phyloP scores from a whole-genome alignment of 2,797 vertebrate species.

The Carcharodon carcharias region DNA sequence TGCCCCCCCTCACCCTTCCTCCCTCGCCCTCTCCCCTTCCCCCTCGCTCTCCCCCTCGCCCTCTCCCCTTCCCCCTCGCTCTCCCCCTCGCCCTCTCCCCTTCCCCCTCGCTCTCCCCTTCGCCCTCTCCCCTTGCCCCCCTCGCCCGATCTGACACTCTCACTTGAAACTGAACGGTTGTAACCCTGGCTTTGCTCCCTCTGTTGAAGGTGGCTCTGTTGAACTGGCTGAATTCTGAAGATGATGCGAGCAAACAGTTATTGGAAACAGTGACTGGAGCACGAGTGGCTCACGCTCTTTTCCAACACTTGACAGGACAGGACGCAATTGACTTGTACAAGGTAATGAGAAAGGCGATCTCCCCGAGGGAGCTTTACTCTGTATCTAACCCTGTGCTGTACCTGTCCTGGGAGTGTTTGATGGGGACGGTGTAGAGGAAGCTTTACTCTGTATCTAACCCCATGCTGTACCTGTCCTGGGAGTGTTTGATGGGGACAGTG shows the following conservation, averaged over 20 bases:
- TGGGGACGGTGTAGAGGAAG: neutral
- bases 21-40: neutral
- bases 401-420: no score
- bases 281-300: neutral
- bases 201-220: neutral
- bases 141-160: neutral
- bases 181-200: neutral
- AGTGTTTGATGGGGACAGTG: no score
- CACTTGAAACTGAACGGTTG: neutral
- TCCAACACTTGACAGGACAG: neutral
- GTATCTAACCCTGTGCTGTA: no score
- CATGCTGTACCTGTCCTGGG: no score
- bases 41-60: fast-evolving
- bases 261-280: neutral
- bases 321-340: neutral
- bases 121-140: neutral
- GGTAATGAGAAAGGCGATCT: neutral
- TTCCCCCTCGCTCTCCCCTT: no score
- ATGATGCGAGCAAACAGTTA: neutral
- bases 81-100: neutral
- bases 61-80: neutral
- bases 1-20: neutral
- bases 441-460: no score
- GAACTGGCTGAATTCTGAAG: neutral
- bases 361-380: no score